Percentiles rank a stretch among this genome's conserved stretches.
Evolutionary conservation across 2,888 invertebrate species (phyloP).

Genomic region (Nysson spinosus): DNA sequence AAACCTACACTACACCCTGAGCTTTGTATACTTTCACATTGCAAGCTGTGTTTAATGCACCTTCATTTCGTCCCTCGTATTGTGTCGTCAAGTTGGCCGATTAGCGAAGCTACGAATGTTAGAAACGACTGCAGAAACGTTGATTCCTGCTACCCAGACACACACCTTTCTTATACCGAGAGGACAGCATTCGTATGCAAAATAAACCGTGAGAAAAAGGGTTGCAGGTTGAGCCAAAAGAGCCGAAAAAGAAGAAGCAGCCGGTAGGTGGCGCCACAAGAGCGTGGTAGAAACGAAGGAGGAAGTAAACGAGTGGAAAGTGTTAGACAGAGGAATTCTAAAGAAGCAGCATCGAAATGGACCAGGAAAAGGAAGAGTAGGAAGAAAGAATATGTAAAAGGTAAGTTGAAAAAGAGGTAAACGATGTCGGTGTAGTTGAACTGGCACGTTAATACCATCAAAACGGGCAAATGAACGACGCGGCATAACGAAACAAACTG

Average conservation of each 20-base stretch:
- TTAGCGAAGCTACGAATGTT: slow-evolving; percentile 10
- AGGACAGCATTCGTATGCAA: slow-evolving; percentile 32
- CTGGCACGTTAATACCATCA: slow-evolving; percentile 6
- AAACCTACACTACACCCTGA: too few relatives aligned
- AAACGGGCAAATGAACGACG: not conserved
- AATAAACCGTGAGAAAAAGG: slow-evolving; percentile 13
- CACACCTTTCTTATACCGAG: not conserved
- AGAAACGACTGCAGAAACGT: slow-evolving; percentile 7
- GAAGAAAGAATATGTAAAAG: not conserved
- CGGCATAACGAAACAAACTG: not conserved
- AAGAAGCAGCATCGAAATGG: too few relatives aligned
- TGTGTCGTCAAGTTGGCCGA: not conserved
- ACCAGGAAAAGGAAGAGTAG: not conserved
- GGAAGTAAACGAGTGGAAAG: too few relatives aligned
- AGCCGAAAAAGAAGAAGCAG: not conserved
- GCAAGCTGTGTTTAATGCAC: not conserved
- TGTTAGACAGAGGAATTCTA: too few relatives aligned
- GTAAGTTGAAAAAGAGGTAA: not conserved
- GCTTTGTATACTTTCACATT: not conserved
- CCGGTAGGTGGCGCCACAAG: not conserved
- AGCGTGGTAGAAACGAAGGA: not conserved
- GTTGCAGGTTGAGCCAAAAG: not conserved
- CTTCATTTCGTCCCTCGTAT: slow-evolving; percentile 6
- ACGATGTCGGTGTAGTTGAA: not conserved
- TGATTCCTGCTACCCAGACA: not conserved